A percentile compares a stretch with the other conserved stretches of the same genome.
Conservation (phyloP, 2,797 vertebrate genomes). For the Coracias cyanogaster region DNA sequence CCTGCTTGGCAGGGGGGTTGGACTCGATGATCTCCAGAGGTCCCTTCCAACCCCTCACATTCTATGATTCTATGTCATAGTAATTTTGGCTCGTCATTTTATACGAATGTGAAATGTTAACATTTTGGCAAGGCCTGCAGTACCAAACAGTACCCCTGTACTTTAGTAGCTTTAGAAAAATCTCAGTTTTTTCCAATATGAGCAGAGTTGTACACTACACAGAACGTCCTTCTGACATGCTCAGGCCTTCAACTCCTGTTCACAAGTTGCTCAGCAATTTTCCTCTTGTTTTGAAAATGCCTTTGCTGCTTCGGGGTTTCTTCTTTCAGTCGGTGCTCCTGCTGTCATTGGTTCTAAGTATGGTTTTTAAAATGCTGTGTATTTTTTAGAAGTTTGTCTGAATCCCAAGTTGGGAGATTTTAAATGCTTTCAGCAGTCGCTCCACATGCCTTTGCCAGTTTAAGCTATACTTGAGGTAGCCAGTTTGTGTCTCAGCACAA, state of each 20-base stretch:
- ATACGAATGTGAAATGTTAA: background rate
- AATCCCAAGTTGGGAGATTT: background rate
- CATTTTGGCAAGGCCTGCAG: too few relatives aligned
- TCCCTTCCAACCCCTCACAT: too few relatives aligned
- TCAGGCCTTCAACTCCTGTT: background rate
- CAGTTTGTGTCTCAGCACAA: background rate
- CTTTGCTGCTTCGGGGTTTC: background rate
- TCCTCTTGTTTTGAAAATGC: background rate
- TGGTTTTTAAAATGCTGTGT: background rate
- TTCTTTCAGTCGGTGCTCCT: background rate
- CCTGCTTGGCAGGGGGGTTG: too few relatives aligned
- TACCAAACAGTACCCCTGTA: too few relatives aligned
- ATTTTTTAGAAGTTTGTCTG: background rate
- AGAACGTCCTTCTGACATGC: too few relatives aligned
- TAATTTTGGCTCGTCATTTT: background rate
- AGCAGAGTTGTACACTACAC: background rate
- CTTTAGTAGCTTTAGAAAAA: background rate
- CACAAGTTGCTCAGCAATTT: background rate
- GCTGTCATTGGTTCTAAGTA: background rate
- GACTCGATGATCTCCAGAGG: too few relatives aligned
- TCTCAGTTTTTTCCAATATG: too few relatives aligned
- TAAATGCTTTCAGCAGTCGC: background rate
- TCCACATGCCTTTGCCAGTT: fast-evolving
- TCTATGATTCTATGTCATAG: background rate
- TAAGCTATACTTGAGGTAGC: background rate